Evolutionary conservation across 2,797 vertebrate species (phyloP), one percentile per base, ranked within the genome.

Genomic region (Acanthiza pusilla): DNA sequence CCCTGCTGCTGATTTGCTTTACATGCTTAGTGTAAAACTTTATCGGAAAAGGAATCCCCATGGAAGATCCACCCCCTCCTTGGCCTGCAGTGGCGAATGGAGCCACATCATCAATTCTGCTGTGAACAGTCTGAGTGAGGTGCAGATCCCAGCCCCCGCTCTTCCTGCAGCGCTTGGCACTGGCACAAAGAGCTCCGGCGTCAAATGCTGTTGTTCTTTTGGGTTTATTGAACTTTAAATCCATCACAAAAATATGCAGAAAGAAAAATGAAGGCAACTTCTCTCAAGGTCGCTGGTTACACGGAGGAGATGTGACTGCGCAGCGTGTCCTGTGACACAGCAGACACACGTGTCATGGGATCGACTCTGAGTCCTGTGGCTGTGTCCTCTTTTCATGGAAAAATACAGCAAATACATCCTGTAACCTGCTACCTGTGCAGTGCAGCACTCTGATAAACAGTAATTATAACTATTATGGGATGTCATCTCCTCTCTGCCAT

Each of bases 161-260:
- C 91, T 63, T 88, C 73, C 90, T 2, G 25, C 61, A 79, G 83
- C 2, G 9, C 61, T 57, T 82, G 91, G 83, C 83, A 16, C 83
- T 71, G 25, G 57, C 79, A 89, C 54, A 53, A 86, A 88, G n/a
- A 85, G 75, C 87, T 78, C 5, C 16, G 68, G 57, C 72, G 8
- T 90, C 85, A 67, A 84, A 66, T 34, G 57, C 77, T 74, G 67
- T 57, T 71, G 57, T 88, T 94, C 74, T 90, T 95, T 92, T 5
- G 21, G 26, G 91, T 93, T 96, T 92, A 92, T 76, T 76, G 94
- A 94, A 62, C 4, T 5, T 89, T 68, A 94, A 95, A 96, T 90
- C 82, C 79, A 45, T 95, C 95, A 67, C 48, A 23, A 47, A 91
- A 88, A 72, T 51, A 67, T 25, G 40, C 84, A 91, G 94, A 72